Evolutionary conservation across 2,888 invertebrate species (phyloP), one percentile per base, ranked within the genome.

Genomic region (Ernsta delagoae): DNA sequence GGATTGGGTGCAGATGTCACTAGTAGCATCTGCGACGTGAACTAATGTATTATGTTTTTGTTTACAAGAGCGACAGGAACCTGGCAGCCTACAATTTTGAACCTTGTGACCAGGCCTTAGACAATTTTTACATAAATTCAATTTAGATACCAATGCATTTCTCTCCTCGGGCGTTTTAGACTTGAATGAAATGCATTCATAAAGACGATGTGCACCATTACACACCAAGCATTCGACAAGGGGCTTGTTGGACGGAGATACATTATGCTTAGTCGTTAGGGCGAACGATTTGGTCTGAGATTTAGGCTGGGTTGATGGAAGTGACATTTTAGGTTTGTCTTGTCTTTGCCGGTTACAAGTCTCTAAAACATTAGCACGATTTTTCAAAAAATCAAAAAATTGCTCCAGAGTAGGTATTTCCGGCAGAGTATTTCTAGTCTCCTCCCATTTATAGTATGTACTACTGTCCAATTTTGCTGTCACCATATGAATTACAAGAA

Each of bases 401-500:
- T 61, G 48, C 5, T 61, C 61, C 6, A 61, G 36, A 34, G 61
- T 61, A 12, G 61, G 61, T n/a, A 36, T 34, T n/a, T 61, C 48
- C 8, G 48, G 7, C 1, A 61, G 8, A 3, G 48, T 48, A 6
- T 61, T 61, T 12, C 48, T 61, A 8, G 34, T 31, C 24, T 61
- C 61, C 12, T 61, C 61, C 61, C 61, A 61, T 34, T 61, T 61
- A 6, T 48, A 12, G 5, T 6, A 31, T 34, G 61, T 61, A 8
- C 36, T 50, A 36, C 48, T 61, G 8, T 11, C 48, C 5, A 61
- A 24, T 48, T 61, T 61, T n/a, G 61, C 31, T 12, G 48, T 9
- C n/a, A 61, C 48, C n/a, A 61, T 61, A 11, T 61, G 36, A 61
- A 61, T 61, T 4, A 61, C 48, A 48, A 61, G 16, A 48, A 16